Evolutionary conservation across 2,888 invertebrate genomes (phyloP), one percentile per base, ranked within the genome.

Genomic region (Malacosoma neustria): DNA sequence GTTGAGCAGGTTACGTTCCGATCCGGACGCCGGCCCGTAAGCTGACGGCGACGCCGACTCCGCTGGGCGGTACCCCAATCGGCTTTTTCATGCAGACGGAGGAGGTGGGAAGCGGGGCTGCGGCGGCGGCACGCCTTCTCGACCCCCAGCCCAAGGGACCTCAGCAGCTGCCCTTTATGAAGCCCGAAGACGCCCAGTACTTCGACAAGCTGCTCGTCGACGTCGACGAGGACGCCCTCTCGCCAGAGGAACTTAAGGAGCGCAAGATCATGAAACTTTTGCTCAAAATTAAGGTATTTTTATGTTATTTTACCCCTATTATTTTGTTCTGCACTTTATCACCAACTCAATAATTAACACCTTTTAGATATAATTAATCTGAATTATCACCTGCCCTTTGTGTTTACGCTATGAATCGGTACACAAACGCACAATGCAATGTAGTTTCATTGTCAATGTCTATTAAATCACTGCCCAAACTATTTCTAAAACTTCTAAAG

Each of bases 181-280:
- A 99, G 75, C 99, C 99, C 0, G 99, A 99, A 79, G 98, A 98
- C 84, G 98, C 99, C 33, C 99, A 99, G 84, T 99, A 99, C 84
- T 99, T 99, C 80, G 99, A 99, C 79, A 99, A 99, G 80, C 87
- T 99, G 46, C 88, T 99, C 49, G 92, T 97, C 37, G 99, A 99
- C 68, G 98, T 99, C 14, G 99, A 99, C 73, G 99, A 99, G 81
- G 98, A 98, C 62, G 84, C 93, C 0, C 87, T 99, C 30, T 93
- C 95, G 36, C 97, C 98, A 0, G 99, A 99, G 60, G 99, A 99
- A 71, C 93, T 96, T 50, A 99, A 98, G 69, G 99, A 99, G 74
- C 88, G 99, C 32, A 99, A 99, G 84, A 99, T 99, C 35, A 99
- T 99, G 99, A 98, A 98, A 67, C 87, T 99, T 6, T 74, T 99